These are phyloP conservation scores for Halichoerus grypus DNA, from an alignment of 2,113 vertebrate genomes.

Conservation along the genomic window DNA sequence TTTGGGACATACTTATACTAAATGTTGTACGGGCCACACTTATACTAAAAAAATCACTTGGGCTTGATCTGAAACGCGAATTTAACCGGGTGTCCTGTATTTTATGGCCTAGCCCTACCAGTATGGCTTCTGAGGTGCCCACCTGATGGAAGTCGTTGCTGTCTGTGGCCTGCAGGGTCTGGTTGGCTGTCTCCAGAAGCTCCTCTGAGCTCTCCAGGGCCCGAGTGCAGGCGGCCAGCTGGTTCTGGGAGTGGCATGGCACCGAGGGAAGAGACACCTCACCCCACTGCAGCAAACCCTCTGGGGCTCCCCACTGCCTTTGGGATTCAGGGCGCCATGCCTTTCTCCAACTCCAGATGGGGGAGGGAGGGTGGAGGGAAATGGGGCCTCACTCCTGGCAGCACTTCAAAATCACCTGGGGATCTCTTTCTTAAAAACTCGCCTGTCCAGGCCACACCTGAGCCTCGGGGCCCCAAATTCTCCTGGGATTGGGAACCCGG, in stretches of 20 bases:
- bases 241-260: slow-evolving; percentile 87
- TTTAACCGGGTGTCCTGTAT: accelerated
- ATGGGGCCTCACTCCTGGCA: neutral
- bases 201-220: slow-evolving; percentile 98
- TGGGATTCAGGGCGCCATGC: neutral
- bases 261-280: neutral
- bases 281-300: neutral
- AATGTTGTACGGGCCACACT: neutral
- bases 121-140: accelerated
- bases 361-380: neutral
- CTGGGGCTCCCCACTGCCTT: neutral
- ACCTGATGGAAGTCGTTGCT: slow-evolving; percentile 93
- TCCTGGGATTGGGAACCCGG: neutral
- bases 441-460: neutral
- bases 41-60: neutral
- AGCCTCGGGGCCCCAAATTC: neutral
- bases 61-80: neutral
- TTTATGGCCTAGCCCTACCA: accelerated
- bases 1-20: neutral
- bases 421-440: neutral
- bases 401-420: neutral
- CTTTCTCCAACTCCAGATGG: neutral
- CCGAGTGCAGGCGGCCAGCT: slow-evolving; percentile 94
- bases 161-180: slow-evolving; percentile 92
- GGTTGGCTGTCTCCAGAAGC: slow-evolving; percentile 95